Conservation (phyloP, 2,113 vertebrate species). For the Amia ocellicauda region DNA sequence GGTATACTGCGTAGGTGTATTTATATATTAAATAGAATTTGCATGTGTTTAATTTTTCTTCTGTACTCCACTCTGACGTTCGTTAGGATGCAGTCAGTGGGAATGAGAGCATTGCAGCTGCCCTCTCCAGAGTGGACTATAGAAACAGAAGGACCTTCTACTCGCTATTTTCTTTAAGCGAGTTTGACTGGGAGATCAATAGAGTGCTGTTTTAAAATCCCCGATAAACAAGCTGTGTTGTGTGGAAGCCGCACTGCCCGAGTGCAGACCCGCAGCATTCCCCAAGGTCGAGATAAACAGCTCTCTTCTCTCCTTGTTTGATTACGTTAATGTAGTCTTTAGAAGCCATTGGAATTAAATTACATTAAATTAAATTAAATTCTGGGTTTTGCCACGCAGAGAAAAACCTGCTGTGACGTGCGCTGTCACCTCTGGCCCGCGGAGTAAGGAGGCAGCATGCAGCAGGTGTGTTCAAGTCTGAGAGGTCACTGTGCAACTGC, state of each 20-base stretch:
- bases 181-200: slow-evolving; percentile 43
- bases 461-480: slow-evolving; percentile 47
- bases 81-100: not conserved
- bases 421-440: slow-evolving; percentile 43
- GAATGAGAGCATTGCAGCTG: not conserved
- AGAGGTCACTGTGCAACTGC: slow-evolving; percentile 63
- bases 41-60: too few relatives aligned
- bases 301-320: slow-evolving; percentile 40
- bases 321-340: slow-evolving; percentile 72
- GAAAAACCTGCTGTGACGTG: slow-evolving; percentile 42
- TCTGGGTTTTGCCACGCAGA: slow-evolving; percentile 55
- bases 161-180: slow-evolving; percentile 32
- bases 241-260: slow-evolving; percentile 35
- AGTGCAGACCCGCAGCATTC: slow-evolving; percentile 49
- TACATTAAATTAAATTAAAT: slow-evolving; percentile 73
- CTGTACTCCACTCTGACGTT: too few relatives aligned
- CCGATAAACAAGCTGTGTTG: slow-evolving; percentile 37
- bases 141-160: not conserved
- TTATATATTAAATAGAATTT: too few relatives aligned
- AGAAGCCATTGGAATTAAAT: slow-evolving; percentile 63
- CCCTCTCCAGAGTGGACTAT: not conserved
- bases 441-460: slow-evolving; percentile 55
- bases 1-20: too few relatives aligned
- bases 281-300: slow-evolving; percentile 73
- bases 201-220: slow-evolving; percentile 35